A percentile compares a stretch with the other conserved stretches of the same genome.
Evolutionary conservation across 2,888 invertebrate species (phyloP).

Genomic region (Microplitis manilae): DNA sequence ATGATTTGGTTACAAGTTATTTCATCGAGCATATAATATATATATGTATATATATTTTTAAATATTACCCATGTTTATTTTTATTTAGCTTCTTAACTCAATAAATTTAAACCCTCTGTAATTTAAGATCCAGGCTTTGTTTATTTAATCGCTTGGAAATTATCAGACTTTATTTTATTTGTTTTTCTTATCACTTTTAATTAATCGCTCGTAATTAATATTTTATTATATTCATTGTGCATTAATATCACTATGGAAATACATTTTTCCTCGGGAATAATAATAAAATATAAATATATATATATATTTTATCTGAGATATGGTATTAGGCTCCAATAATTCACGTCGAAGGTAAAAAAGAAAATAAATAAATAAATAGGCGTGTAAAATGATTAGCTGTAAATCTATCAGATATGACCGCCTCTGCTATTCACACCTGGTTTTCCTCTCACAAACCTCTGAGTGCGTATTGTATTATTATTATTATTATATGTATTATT

Average conservation of each 20-base stretch:
- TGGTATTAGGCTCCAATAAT: no score
- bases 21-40: background rate
- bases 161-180: constrained; percentile 6
- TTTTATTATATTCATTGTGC: constrained; percentile 10
- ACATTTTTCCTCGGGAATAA: background rate
- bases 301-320: no score
- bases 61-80: background rate
- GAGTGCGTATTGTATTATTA: no score
- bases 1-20: background rate
- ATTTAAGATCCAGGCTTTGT: background rate
- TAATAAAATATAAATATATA: background rate
- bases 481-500: no score
- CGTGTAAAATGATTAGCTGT: constrained; percentile 71
- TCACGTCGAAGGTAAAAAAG: no score
- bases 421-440: constrained; percentile 64
- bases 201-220: constrained; percentile 2
- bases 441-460: constrained; percentile 54
- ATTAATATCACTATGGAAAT: constrained; percentile 2
- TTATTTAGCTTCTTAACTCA: background rate
- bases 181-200: background rate
- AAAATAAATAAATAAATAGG: constrained; percentile 58
- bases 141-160: constrained; percentile 10
- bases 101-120: background rate
- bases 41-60: no score
- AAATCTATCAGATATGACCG: constrained; percentile 66